Base-by-base conservation (phyloP, 2,113 vertebrate species). In the Pachycephala philippinensis region DNA sequence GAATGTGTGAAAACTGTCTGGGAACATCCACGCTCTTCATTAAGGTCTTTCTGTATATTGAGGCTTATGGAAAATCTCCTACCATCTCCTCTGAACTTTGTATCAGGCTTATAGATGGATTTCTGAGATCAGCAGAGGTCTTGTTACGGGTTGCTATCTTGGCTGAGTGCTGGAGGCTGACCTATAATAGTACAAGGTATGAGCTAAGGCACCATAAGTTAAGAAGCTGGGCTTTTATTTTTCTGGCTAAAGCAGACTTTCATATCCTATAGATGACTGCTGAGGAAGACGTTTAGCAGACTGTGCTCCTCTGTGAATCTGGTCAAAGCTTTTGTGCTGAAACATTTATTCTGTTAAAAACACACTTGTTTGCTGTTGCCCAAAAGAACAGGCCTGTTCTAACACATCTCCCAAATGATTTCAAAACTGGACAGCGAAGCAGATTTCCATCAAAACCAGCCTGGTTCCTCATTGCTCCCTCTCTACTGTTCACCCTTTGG, bases 1-100 rank as follows among this genome's bases (percentile, higher is more conserved):
- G 87, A 94, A 96, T 96, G 93, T 96, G 92, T 96, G 95, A 97
- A 95, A 93, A 94, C 90, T 94, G 93, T 95, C 96, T 97, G 93
- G 78, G 87, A 96, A 95, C 87, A 95, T 96, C 87, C 81, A 91
- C 61, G 4, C 82, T 97, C 92, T 93, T 95, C 74, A 87, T 90
- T 95, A 95, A 93, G 59, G 87, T 90, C 92, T 93, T 71, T 68
- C 74, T 85, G 40, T 84, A 50, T 49, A 60, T 24, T 31, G 44
- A 85, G 40, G 53, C 65, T 93, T 76, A 89, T 76, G 54, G 84
- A 93, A 96, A 94, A 89, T 39, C 61, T 81, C 44, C 65, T 89
- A 69, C 54, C 39, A 53, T 91, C 49, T 87, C 70, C 69, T 82
- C 75, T 89, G 49, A 84, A n/a, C 82, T 79, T 90, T 64, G 59